Conservation (phyloP, 1,140 invertebrate species). For the Brachionus asplanchnoidis region DNA sequence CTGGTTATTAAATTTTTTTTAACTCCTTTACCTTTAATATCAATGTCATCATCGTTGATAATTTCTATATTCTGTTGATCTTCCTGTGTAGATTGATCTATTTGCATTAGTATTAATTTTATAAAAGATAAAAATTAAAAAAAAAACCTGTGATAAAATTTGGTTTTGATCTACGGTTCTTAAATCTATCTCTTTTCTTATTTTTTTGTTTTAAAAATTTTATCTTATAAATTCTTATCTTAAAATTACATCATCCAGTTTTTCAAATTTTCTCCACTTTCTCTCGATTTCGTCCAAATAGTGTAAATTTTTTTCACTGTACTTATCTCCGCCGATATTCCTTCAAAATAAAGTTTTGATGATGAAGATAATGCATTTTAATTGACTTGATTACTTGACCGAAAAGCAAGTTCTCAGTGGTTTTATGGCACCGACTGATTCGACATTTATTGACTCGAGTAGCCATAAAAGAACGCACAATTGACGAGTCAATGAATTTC, state of each 20-base stretch:
- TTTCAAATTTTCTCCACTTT: not conserved
- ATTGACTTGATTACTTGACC: constrained; percentile 48
- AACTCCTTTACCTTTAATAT: not conserved
- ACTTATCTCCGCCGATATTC: constrained; percentile 47
- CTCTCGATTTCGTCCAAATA: constrained; percentile 43
- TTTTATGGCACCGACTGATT: constrained; percentile 47
- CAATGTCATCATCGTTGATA: not conserved
- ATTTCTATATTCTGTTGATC: not conserved
- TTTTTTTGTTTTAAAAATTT: not conserved
- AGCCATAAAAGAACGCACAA: constrained; percentile 56
- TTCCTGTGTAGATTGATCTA: not conserved
- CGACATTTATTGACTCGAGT: constrained; percentile 53
- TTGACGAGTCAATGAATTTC: constrained; percentile 51
- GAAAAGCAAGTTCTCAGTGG: constrained; percentile 53
- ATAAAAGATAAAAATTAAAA: not conserved
- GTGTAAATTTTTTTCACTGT: not conserved
- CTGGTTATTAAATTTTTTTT: not conserved
- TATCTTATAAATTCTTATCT: too few relatives aligned
- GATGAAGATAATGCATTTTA: not conserved
- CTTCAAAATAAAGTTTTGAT: constrained; percentile 41
- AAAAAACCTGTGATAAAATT: not conserved
- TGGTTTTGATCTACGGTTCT: not conserved
- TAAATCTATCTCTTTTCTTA: not conserved
- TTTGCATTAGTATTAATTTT: not conserved
- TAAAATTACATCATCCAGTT: not conserved